A percentile compares a stretch with the other conserved stretches of the same genome.
Evolutionary conservation across 2,797 vertebrate species (phyloP).

Genomic region (Tolypeutes matacus): DNA sequence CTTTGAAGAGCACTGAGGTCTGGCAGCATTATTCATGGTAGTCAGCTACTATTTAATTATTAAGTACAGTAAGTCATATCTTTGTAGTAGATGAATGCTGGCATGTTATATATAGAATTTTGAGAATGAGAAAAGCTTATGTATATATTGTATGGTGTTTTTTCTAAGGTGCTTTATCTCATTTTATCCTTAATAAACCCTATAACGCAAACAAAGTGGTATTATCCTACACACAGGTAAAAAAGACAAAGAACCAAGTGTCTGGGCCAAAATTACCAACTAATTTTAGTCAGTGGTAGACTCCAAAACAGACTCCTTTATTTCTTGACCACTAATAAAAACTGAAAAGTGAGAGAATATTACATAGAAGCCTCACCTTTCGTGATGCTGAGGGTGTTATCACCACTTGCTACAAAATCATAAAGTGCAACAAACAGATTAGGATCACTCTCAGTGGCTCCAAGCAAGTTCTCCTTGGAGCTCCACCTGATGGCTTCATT

Average conservation of each 20-base stretch:
- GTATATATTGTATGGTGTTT: not conserved
- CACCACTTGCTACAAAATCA: slow-evolving; percentile 99
- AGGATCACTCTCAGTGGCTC: slow-evolving; percentile 97
- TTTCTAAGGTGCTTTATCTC: slow-evolving; percentile 27
- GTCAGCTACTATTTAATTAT: not conserved
- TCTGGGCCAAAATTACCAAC: not conserved
- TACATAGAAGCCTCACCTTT: slow-evolving; percentile 92
- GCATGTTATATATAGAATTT: not conserved
- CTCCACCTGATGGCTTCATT: slow-evolving; percentile 99
- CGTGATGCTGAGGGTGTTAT: slow-evolving; percentile 99
- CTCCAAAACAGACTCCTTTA: not conserved
- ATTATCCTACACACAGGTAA: not conserved
- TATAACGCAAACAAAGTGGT: not conserved
- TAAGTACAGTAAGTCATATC: not conserved
- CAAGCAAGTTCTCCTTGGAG: slow-evolving; percentile 99
- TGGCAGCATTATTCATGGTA: not conserved
- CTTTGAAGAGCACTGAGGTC: not conserved
- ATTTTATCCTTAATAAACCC: slow-evolving; percentile 15
- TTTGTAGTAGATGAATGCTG: not conserved
- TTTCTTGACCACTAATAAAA: slow-evolving; percentile 34
- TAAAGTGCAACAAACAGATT: slow-evolving; percentile 99
- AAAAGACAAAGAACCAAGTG: not conserved
- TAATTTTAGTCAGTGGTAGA: slow-evolving; percentile 20
- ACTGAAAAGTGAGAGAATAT: not conserved
- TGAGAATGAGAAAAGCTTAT: not conserved